Evolutionary conservation across 2,113 vertebrate genomes (phyloP).

Genomic region (Tichodroma muraria): DNA sequence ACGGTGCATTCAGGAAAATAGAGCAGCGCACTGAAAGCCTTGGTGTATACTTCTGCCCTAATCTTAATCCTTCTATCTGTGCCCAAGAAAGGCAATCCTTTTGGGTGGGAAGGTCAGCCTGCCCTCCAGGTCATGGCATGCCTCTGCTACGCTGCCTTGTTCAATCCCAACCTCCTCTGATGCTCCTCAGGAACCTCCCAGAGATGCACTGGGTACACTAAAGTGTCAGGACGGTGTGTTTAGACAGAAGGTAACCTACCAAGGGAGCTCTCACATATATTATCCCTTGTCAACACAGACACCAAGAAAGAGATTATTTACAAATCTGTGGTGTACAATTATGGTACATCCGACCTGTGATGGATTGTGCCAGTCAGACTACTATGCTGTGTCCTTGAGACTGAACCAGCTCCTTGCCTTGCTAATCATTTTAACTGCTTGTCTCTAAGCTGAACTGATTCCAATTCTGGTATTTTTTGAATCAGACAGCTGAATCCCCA

Average conservation of each 20-base stretch:
- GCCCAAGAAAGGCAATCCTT: not conserved
- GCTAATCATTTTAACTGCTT: slow-evolving; percentile 3
- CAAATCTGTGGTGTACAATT: slow-evolving; percentile 34
- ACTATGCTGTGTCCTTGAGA: slow-evolving; percentile 13
- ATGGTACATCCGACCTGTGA: slow-evolving; percentile 5
- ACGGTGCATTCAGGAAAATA: rapidly evolving
- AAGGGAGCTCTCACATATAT: not conserved
- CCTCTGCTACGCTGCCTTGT: not conserved
- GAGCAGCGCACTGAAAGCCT: not conserved
- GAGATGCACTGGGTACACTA: not conserved
- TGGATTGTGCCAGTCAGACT: slow-evolving; percentile 15
- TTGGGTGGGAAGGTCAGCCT: not conserved
- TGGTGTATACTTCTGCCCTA: not conserved
- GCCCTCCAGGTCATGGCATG: not conserved
- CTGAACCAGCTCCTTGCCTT: not conserved
- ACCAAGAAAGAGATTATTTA: slow-evolving; percentile 40
- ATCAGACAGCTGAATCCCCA: not conserved
- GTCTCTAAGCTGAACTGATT: not conserved
- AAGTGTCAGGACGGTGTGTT: not conserved
- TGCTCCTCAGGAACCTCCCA: not conserved
- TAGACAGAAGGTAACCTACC: slow-evolving; percentile 6
- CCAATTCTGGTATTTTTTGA: not conserved
- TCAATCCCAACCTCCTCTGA: not conserved
- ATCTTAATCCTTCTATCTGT: not conserved
- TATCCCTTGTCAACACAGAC: not conserved